phyloP scores from a whole-genome alignment of 2,113 vertebrate genomes.

The Podiceps cristatus region DNA sequence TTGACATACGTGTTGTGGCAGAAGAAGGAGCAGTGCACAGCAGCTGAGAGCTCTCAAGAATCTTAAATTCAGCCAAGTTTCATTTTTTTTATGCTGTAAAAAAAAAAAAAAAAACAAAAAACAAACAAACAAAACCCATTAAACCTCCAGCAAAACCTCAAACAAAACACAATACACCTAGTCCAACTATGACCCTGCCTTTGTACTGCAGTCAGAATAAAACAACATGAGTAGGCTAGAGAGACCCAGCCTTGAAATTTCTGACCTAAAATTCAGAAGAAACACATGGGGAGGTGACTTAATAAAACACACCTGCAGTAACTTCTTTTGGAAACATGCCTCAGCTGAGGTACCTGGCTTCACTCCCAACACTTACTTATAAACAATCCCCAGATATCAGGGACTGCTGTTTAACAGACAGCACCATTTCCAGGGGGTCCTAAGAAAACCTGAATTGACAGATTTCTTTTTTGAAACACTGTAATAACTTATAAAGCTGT shows the following conservation, averaged over 20 bases:
- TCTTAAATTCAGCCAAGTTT: not conserved
- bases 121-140: not conserved
- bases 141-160: not conserved
- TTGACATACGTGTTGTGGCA: not conserved
- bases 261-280: constrained; percentile 12
- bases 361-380: constrained; percentile 4
- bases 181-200: not conserved
- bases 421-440: constrained; percentile 6
- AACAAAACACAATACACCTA: not conserved
- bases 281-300: not conserved
- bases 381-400: not conserved
- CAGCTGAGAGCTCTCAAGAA: not conserved
- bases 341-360: constrained; percentile 37
- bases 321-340: constrained; percentile 24
- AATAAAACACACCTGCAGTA: constrained; percentile 58
- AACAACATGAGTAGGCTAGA: not conserved
- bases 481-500: constrained; percentile 47
- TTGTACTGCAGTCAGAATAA: not conserved
- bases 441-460: constrained; percentile 45
- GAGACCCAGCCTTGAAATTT: not conserved
- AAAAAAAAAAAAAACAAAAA: not conserved
- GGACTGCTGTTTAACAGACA: constrained; percentile 37
- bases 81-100: not conserved
- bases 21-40: not conserved
- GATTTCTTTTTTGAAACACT: constrained; percentile 29